A percentile compares a stretch with the other conserved stretches of the same genome.
phyloP scores from a whole-genome alignment of 2,888 invertebrate species.

The Strigamia maritima region DNA sequence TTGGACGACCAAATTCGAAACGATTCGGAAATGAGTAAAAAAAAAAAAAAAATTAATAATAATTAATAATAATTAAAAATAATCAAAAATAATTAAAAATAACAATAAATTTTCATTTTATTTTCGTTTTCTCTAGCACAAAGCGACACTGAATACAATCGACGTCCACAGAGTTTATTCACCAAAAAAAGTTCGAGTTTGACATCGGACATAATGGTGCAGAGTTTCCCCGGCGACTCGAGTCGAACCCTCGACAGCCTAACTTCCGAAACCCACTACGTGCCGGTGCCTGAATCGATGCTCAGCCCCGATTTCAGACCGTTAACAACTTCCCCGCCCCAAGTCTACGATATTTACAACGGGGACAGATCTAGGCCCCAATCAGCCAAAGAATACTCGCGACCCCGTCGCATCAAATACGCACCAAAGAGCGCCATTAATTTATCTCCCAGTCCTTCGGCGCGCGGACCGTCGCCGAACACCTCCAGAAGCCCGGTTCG shows the following conservation, averaged over 20 bases:
- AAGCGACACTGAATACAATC: not conserved
- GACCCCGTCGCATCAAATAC: not conserved
- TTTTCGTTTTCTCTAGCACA: not conserved
- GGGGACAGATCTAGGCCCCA: constrained; percentile 13
- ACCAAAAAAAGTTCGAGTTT: constrained; percentile 41
- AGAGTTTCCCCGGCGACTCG: constrained; percentile 1
- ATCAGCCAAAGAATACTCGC: not conserved
- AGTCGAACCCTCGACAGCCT: constrained; percentile 49
- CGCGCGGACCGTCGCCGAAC: not conserved
- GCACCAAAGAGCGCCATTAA: not conserved
- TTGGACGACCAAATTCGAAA: constrained; percentile 6
- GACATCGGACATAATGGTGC: constrained; percentile 39
- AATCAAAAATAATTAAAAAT: no score
- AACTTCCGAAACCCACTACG: constrained; percentile 79
- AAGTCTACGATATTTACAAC: constrained; percentile 43
- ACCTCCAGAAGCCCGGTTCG: not conserved
- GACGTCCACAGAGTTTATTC: constrained; percentile 22
- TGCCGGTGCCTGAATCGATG: constrained; percentile 80
- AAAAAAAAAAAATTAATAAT: not conserved
- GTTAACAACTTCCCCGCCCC: constrained; percentile 48
- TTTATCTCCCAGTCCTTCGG: not conserved
- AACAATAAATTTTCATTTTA: no score
- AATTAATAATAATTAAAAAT: no score
- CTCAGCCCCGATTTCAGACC: constrained; percentile 76
- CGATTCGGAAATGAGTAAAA: constrained; percentile 5